Base-by-base conservation (phyloP, 2,113 vertebrate species). In the Nycticorax nycticorax region DNA sequence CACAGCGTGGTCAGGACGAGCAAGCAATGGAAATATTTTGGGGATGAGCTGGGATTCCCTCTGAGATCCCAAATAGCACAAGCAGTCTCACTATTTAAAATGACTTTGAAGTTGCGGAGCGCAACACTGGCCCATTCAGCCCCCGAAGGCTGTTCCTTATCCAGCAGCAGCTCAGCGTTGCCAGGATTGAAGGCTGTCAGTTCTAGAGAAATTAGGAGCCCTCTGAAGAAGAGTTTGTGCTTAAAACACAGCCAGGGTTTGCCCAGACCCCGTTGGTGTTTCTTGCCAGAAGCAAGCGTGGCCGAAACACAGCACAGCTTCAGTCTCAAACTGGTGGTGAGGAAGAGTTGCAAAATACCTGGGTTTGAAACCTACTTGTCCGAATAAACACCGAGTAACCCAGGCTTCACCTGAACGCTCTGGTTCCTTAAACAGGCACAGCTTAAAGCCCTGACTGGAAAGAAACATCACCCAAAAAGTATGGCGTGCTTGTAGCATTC, bases 1-100 rank as follows among this genome's bases (percentile, higher is more conserved):
- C 97, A 96, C 27, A 37, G 91, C 53, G 77, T 93, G 96, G 84
- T 83, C 96, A 95, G 84, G 92, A 92, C 16, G 1, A 91, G 76
- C 20, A 8, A 66, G 8, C 2, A 8, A 68, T 56, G 63, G 66
- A 56, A 91, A 92, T 88, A 94, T 56, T 87, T 94, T 69, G 53
- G 91, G 91, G 78, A 64, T 73, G 81, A 93, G 75, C 57, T 63
- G 80, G 66, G 75, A 89, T 80, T 97, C 60, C 85, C 84, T 76
- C 66, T 1, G 76, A n/a, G 53, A 53, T 75, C 56, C 80, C 77
- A 79, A 69, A 80, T 0, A 88, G 74, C 84, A 80, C 60, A 8
- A 33, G 55, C 60, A 33, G 33, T 2, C 33, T 32, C 1, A 0
- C 78, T 86, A 10, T 94, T 87, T 50, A 26, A 68, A 87, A 80